These are phyloP conservation scores for Amphipoea oculea DNA, from an alignment of 2,888 invertebrate species.

Conservation along the genomic window DNA sequence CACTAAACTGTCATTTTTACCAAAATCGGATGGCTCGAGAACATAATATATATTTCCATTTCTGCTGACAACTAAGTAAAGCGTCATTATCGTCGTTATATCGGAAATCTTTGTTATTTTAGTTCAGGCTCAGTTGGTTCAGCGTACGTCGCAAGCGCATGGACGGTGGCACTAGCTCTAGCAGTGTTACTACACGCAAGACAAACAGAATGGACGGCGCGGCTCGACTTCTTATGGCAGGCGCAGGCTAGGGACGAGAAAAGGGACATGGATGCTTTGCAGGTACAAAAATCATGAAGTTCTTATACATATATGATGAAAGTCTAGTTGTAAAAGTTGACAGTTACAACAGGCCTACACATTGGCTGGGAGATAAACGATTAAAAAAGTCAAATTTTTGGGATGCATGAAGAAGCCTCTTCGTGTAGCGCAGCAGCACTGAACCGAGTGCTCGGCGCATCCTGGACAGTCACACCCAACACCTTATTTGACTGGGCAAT, in stretches of 20 bases:
- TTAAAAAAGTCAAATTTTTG: neutral
- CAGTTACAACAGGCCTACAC: neutral
- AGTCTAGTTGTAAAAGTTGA: neutral
- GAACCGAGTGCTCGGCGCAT: no score
- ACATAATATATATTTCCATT: neutral
- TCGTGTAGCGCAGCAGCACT: no score
- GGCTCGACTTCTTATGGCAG: constrained; percentile 95
- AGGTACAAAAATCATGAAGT: constrained; percentile 66
- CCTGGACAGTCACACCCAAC: no score
- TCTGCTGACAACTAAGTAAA: neutral
- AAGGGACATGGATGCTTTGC: constrained; percentile 97
- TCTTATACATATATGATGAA: no score
- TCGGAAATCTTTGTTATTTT: constrained; percentile 39
- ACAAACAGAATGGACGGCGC: constrained; percentile 97
- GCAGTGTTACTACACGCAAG: constrained; percentile 96
- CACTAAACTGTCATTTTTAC: neutral
- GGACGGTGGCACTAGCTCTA: constrained; percentile 95
- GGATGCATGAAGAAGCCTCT: no score
- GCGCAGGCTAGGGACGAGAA: constrained; percentile 97
- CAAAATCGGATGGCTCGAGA: neutral
- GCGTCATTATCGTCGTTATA: neutral
- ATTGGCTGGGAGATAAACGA: neutral
- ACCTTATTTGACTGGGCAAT: no score
- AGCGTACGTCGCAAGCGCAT: constrained; percentile 94
- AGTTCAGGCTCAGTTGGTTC: constrained; percentile 91